Evolutionary conservation across 2,113 vertebrate species (phyloP).

Genomic region (Misgurnus anguillicaudatus): DNA sequence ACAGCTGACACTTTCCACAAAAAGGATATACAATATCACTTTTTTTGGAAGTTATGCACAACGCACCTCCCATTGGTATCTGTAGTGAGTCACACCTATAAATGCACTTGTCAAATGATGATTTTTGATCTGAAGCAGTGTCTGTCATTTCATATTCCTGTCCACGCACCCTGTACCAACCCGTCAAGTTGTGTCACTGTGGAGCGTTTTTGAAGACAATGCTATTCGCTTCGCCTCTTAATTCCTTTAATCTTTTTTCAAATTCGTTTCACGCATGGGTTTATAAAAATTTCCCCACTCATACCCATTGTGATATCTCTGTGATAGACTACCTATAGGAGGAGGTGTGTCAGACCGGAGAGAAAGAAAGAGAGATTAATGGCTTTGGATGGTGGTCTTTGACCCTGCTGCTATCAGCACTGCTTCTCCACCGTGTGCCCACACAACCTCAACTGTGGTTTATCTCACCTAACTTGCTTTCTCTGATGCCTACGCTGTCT

Average conservation of each 20-base stretch:
- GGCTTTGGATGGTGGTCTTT: conserved; percentile 38
- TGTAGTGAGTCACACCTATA: too few species aligned
- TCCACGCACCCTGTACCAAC: background rate
- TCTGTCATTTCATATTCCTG: too few species aligned
- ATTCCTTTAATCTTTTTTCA: background rate
- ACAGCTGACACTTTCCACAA: too few species aligned
- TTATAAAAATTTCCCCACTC: background rate
- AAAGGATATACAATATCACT: too few species aligned
- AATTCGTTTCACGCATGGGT: background rate
- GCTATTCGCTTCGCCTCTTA: background rate
- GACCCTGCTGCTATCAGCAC: conserved; percentile 47
- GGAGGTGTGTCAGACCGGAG: conserved; percentile 13
- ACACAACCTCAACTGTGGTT: conserved; percentile 39
- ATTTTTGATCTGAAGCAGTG: too few species aligned
- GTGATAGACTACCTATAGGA: conserved; percentile 33
- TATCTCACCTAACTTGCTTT: conserved; percentile 41
- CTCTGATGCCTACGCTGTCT: conserved; percentile 19
- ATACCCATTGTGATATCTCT: conserved; percentile 21
- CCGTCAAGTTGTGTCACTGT: background rate
- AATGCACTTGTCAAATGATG: too few species aligned
- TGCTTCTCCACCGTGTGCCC: conserved; percentile 12
- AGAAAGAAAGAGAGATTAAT: conserved; percentile 50
- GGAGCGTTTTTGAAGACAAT: too few species aligned
- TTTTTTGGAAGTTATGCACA: too few species aligned
- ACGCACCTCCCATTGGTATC: too few species aligned